Conservation (phyloP, 2,113 vertebrate species). For the Menidia beryllina region DNA sequence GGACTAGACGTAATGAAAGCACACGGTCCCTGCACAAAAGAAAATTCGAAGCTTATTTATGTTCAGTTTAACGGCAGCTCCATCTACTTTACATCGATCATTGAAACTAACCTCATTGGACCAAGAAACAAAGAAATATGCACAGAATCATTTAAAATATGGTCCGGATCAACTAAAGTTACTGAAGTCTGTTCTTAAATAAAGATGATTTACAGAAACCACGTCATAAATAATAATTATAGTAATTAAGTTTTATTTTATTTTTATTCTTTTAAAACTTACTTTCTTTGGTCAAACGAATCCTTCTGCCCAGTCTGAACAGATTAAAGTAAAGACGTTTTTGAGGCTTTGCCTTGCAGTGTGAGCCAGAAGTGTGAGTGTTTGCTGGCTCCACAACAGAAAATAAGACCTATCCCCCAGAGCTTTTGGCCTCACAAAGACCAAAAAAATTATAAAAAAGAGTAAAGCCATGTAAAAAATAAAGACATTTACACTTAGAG, state of each 20-base stretch:
- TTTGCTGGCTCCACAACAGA: slow-evolving; percentile 54
- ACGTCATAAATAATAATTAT: slow-evolving; percentile 17
- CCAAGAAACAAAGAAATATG: not conserved
- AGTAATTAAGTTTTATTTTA: slow-evolving; percentile 17
- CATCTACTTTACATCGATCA: not conserved
- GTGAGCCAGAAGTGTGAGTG: slow-evolving; percentile 10
- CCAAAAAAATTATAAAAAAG: too few relatives aligned
- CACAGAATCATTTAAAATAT: not conserved
- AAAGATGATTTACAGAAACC: slow-evolving; percentile 5
- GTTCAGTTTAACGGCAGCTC: too few relatives aligned
- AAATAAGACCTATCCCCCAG: slow-evolving; percentile 23
- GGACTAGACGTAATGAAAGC: not conserved
- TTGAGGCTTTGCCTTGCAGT: slow-evolving; percentile 17
- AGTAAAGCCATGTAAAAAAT: slow-evolving; percentile 27
- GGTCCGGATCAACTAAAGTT: not conserved
- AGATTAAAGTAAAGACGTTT: slow-evolving; percentile 30
- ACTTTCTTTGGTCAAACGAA: slow-evolving; percentile 32
- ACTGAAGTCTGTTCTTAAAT: not conserved
- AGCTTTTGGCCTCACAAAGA: slow-evolving; percentile 25
- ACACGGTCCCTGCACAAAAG: not conserved
- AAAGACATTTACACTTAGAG: slow-evolving; percentile 16
- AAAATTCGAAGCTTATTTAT: not conserved
- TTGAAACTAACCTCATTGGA: not conserved
- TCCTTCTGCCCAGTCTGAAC: slow-evolving; percentile 20
- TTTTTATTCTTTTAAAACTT: too few relatives aligned